A percentile compares a stretch with the other conserved stretches of the same genome.
Evolutionary conservation across 2,888 invertebrate genomes (phyloP).

Genomic region (Agonopterix subpropinquella): DNA sequence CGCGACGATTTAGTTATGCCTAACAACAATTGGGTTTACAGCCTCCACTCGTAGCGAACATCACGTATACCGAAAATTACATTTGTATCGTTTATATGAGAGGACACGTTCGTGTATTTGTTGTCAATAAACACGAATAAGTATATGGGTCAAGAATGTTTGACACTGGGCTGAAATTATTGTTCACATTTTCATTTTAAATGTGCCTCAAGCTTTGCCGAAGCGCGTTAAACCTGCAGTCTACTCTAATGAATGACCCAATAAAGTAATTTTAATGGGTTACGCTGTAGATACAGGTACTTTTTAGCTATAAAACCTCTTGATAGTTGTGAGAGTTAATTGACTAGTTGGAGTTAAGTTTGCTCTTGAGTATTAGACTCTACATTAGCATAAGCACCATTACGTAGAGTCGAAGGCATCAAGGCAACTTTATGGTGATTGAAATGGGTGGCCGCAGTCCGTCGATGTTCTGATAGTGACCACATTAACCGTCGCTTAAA

Average conservation of each 20-base stretch:
- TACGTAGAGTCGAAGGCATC: constrained; percentile 3
- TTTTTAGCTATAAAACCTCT: background rate
- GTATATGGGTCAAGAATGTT: too few relatives aligned
- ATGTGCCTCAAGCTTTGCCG: too few relatives aligned
- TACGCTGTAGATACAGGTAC: too few relatives aligned
- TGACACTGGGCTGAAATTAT: too few relatives aligned
- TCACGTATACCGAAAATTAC: too few relatives aligned
- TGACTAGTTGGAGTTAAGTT: constrained; percentile 8
- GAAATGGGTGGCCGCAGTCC: constrained; percentile 2
- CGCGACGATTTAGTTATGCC: background rate
- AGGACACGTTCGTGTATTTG: too few relatives aligned
- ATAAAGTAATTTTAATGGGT: too few relatives aligned
- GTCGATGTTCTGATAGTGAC: constrained; percentile 2
- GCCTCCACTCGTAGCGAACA: background rate
- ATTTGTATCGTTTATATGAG: too few relatives aligned
- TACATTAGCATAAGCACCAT: constrained; percentile 10
- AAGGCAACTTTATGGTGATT: constrained; percentile 8
- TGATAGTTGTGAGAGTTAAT: constrained; percentile 1
- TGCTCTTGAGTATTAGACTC: constrained; percentile 1
- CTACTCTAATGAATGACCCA: too few relatives aligned
- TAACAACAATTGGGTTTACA: constrained; percentile 4
- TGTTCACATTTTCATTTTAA: too few relatives aligned
- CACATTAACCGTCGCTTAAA: constrained; percentile 1
- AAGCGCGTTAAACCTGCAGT: too few relatives aligned
- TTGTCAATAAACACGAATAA: too few relatives aligned